Evolutionary conservation across 2,797 vertebrate genomes (phyloP), one percentile per base, ranked within the genome.

Genomic region (Lacerta agilis): DNA sequence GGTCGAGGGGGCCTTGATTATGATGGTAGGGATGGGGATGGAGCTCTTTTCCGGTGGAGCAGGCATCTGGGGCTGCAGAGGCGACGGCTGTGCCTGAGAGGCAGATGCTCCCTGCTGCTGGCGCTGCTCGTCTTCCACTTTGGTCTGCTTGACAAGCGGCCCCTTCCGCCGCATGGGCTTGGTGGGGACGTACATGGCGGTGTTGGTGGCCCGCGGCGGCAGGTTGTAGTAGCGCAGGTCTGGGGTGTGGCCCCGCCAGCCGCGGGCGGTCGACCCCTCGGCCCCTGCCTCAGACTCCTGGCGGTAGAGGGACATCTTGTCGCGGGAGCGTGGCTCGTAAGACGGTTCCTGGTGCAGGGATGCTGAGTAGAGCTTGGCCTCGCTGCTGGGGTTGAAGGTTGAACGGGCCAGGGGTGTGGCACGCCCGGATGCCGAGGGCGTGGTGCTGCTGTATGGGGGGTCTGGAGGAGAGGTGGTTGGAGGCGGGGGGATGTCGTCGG

Each of bases 1-100:
- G 93, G 98, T 99, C 76, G 98, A 99, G 33, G 98, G 98, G 0
- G 98, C 98, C 93, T 99, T 99, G 86, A 99, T 98, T 18, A 99
- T 98, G 76, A 99, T 99, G 93, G 98, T 99, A 90, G 98, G 98
- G 87, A 99, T 98, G 43, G 98, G 97, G 91, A 98, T 98, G 91
- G 98, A 98, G 93, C 97, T 99, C 94, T 98, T 98, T 91, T 98
- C 98, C 36, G 97, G 85, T 0, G 97, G 95, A 33, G 96, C 95
- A 91, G 98, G 78, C n/a, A 93, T 83, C 7, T 94, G 82, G 84
- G 93, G 69, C 93, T 95, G 2, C 90, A 94, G 5, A 87, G 9
- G 97, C 90, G 91, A 94, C 93, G 96, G 96, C 80, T 92, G 91
- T 72, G 88, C 78, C 85, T 92, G 92, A 33, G 93, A 87, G 23